These are phyloP conservation scores for Rhabdornis inornatus DNA, from an alignment of 2,113 vertebrate species.

Conservation along the genomic window DNA sequence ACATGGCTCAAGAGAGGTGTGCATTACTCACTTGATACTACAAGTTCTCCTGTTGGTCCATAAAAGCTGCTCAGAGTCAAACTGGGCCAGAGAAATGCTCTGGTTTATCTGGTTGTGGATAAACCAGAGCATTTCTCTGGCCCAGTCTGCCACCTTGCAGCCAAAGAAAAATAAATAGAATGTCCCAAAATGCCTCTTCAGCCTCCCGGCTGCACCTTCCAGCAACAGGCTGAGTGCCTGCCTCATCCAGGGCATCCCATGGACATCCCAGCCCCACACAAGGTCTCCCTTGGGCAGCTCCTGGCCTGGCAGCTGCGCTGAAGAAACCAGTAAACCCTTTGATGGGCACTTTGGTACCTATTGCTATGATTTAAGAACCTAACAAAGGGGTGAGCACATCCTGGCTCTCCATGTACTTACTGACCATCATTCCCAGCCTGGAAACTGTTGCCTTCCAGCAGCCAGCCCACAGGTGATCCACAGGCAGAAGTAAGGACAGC, in stretches of 20 bases:
- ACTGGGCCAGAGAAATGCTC: no score
- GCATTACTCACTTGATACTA: neutral
- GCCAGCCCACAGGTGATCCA: fast-evolving
- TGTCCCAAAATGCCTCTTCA: neutral
- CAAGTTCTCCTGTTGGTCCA: neutral
- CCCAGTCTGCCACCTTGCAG: neutral
- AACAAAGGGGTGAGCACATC: neutral
- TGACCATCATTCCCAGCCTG: fast-evolving
- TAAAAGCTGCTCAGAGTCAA: neutral
- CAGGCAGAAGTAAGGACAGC: neutral
- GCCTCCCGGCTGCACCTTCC: neutral
- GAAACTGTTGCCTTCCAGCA: neutral
- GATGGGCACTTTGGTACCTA: neutral
- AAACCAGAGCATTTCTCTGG: neutral
- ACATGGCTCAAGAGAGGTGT: neutral
- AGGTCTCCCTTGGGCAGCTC: neutral
- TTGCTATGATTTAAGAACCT: neutral
- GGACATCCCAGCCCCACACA: neutral
- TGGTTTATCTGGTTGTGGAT: no score
- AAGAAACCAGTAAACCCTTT: neutral
- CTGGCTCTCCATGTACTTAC: neutral
- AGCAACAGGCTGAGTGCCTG: neutral
- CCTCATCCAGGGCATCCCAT: neutral
- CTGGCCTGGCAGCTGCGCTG: fast-evolving
- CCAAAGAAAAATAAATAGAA: neutral